Percentiles rank a stretch among this genome's conserved stretches.
Evolutionary conservation across 2,113 vertebrate genomes (phyloP).

Genomic region (Mugil cephalus): DNA sequence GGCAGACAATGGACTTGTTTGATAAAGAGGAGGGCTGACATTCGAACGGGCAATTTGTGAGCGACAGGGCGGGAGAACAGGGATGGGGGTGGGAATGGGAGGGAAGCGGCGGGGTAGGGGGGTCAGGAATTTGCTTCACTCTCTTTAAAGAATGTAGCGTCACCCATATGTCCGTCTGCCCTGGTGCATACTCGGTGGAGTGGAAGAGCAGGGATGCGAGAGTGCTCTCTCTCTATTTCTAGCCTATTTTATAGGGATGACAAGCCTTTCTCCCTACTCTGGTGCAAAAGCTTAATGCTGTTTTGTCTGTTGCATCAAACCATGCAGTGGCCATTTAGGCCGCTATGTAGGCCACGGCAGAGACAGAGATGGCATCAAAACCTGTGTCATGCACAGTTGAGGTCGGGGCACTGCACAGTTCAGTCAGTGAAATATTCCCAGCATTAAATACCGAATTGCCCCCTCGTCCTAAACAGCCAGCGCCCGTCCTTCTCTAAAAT

Average conservation of each 20-base stretch:
- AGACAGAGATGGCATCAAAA: conserved; percentile 52
- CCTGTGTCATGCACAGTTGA: conserved; percentile 22
- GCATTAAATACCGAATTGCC: conserved; percentile 40
- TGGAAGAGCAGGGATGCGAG: conserved; percentile 78
- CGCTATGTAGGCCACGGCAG: conserved; percentile 69
- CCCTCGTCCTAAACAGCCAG: conserved; percentile 24
- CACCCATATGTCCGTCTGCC: conserved; percentile 82
- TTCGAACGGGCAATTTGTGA: conserved; percentile 81
- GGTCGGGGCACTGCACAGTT: conserved; percentile 42
- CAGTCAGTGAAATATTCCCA: conserved; percentile 40
- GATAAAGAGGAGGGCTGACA: conserved; percentile 82
- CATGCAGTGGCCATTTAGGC: conserved; percentile 72
- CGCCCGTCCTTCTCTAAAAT: conserved; percentile 28
- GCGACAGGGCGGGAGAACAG: conserved; percentile 62
- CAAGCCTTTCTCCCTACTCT: conserved; percentile 53
- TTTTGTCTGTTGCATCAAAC: conserved; percentile 76
- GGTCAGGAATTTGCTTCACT: conserved; percentile 77
- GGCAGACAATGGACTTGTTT: conserved; percentile 80
- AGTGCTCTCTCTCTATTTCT: conserved; percentile 67
- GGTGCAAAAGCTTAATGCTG: conserved; percentile 68
- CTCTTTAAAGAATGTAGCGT: conserved; percentile 80
- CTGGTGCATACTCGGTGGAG: conserved; percentile 72
- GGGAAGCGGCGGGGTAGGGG: conserved; percentile 54
- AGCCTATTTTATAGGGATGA: conserved; percentile 64
- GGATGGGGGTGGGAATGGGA: conserved; percentile 42